phyloP scores from a whole-genome alignment of 2,797 vertebrate species.

The Balearica regulorum region DNA sequence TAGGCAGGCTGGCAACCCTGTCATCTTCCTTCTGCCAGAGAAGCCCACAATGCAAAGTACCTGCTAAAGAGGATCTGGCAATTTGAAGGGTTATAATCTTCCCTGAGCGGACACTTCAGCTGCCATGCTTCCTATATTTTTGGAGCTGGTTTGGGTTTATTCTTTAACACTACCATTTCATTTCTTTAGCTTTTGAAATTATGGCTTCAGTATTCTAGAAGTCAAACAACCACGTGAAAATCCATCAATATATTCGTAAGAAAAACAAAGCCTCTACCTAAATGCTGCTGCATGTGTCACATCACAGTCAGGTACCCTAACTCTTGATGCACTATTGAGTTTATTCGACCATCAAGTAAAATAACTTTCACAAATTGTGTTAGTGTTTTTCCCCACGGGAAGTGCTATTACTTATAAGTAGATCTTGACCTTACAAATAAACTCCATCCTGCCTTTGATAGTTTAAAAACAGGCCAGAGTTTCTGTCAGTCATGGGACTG shows the following conservation, averaged over 20 bases:
- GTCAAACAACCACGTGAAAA: background rate
- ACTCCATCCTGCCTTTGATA: background rate
- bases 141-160: background rate
- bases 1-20: slow-evolving; percentile 52
- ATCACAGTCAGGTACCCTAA: background rate
- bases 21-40: slow-evolving; percentile 20
- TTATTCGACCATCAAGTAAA: slow-evolving; percentile 29
- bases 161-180: background rate
- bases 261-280: background rate
- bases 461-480: background rate
- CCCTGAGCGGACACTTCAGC: background rate
- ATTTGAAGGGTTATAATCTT: background rate
- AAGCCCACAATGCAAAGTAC: background rate
- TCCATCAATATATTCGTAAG: background rate
- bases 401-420: slow-evolving; percentile 19
- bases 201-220: background rate
- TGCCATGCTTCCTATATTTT: background rate
- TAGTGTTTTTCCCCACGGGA: slow-evolving; percentile 21
- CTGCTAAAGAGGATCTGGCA: slow-evolving; percentile 43
- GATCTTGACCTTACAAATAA: slow-evolving; percentile 29
- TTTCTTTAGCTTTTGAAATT: background rate
- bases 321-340: background rate
- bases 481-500: background rate
- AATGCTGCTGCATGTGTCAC: background rate
- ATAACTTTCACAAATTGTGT: slow-evolving; percentile 21